Percentiles rank a stretch among this genome's conserved stretches.
Evolutionary conservation across 23 tunicate species (phyloP).

Genomic region (Ascidia mentula): DNA sequence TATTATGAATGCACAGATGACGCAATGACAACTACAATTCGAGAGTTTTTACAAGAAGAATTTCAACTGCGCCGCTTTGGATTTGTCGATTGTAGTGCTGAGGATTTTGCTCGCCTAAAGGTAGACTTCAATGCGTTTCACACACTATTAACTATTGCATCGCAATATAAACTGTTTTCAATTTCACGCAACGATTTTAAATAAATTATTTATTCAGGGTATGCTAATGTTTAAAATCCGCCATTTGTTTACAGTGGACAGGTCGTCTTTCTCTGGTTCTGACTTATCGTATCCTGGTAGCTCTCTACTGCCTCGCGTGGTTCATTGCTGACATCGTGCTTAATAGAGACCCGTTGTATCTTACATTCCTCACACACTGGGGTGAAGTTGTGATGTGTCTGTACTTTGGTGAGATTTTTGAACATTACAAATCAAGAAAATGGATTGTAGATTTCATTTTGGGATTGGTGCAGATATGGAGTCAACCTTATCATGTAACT

Average conservation of each 20-base stretch:
- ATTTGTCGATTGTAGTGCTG: neutral
- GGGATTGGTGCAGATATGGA: too few species aligned
- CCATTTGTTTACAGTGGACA: conserved; percentile 36
- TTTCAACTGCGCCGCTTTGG: conserved; percentile 8
- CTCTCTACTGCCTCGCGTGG: conserved; percentile 42
- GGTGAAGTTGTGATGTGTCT: conserved; percentile 26
- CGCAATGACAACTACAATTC: neutral
- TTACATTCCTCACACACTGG: conserved; percentile 50
- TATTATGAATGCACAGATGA: too few species aligned
- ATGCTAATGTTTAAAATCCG: too few species aligned
- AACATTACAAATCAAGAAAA: too few species aligned
- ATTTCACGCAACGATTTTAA: too few species aligned
- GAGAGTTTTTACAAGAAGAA: neutral
- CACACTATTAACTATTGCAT: neutral
- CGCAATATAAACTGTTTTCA: too few species aligned
- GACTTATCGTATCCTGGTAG: conserved; percentile 18
- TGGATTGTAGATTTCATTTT: too few species aligned
- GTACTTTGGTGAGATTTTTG: conserved; percentile 46
- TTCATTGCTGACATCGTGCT: conserved; percentile 28
- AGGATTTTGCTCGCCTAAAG: neutral
- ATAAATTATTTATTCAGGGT: too few species aligned
- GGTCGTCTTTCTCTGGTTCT: neutral
- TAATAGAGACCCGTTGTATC: conserved; percentile 37
- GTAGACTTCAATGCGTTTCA: neutral
- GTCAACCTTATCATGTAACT: too few species aligned